Conservation (phyloP, 2,888 invertebrate genomes). For the Steromphala cineraria region DNA sequence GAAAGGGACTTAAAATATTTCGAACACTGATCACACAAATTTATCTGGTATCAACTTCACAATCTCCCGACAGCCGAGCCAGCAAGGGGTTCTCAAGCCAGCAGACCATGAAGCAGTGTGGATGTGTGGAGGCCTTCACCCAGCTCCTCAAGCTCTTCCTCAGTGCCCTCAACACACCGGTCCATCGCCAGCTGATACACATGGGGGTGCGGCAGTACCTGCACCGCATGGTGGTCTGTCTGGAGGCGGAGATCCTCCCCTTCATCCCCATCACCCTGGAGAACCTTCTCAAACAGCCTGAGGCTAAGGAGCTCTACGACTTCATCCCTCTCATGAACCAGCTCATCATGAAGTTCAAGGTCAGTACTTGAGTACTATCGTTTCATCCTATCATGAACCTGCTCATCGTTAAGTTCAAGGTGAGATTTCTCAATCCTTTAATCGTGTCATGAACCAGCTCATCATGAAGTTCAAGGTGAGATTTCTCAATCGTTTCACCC, state of each 20-base stretch:
- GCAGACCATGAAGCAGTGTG: constrained; percentile 77
- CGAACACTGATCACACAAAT: too few species aligned
- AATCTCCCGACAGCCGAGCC: constrained; percentile 75
- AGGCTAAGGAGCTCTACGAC: constrained; percentile 76
- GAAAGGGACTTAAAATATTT: too few species aligned
- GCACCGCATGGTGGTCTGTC: constrained; percentile 80
- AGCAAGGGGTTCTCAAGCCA: constrained; percentile 80
- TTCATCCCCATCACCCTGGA: constrained; percentile 78
- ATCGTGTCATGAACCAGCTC: constrained; percentile 79
- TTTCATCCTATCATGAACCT: constrained; percentile 79
- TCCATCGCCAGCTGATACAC: constrained; percentile 69
- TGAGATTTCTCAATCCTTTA: constrained; percentile 68
- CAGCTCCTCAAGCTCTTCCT: constrained; percentile 78
- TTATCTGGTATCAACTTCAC: too few species aligned
- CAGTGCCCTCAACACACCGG: constrained; percentile 74
- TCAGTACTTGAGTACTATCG: constrained; percentile 77
- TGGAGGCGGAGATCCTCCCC: constrained; percentile 78
- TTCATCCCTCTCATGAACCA: constrained; percentile 80
- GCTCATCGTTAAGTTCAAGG: constrained; percentile 79
- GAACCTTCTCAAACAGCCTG: constrained; percentile 75
- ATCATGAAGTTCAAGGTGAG: constrained; percentile 79
- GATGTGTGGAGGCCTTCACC: constrained; percentile 77
- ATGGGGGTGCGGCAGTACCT: constrained; percentile 78
- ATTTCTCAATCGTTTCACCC: too few species aligned
- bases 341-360: constrained; percentile 79